Evolutionary conservation across 2,113 vertebrate species (phyloP), one percentile per base, ranked within the genome.

Genomic region (Catharus minimus): DNA sequence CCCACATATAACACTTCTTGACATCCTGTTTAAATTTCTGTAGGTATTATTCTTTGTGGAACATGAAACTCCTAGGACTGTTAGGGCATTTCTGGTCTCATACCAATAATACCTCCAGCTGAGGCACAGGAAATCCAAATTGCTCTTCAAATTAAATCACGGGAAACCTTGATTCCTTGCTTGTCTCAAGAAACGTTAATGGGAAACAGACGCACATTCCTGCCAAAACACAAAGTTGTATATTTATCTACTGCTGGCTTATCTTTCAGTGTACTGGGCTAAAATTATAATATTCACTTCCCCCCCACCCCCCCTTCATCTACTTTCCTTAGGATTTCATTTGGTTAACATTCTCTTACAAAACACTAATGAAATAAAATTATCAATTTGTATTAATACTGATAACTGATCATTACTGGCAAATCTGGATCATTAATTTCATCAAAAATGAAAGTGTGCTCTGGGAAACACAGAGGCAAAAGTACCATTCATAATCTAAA

Each of bases 191-290:
- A 28, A 83, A 60, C 83, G 67, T 86, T 98, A 97, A 97, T 94
- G 90, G 71, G 91, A 97, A 97, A 94, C 97, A 98, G 96, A 97
- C 94, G 88, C 68, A 95, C 81, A 49, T 52, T 92, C 89, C 39
- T 88, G 60, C 80, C 56, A 93, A 93, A 95, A 78, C 41, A 65
- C 19, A 55, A 58, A 60, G 21, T 53, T 96, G 84, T 71, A 23
- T 88, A 62, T 86, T 87, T 92, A n/a, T 93, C 61, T 87, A 68
- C 68, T 76, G 75, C 52, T 76, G 49, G 13, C 11, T 85, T 82
- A 80, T 86, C 44, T 89, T 90, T 83, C 53, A 32, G n/a, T 1
- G 0, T 81, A 43, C 20, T 39, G 24, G 19, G 33, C 73, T 86
- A 55, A 92, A 91, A 87, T 33, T 4, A 26, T 23, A 77, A 52